A percentile compares a stretch with the other conserved stretches of the same genome.
Evolutionary conservation across 2,113 vertebrate genomes (phyloP).

Genomic region (Datnioides undecimradiatus): DNA sequence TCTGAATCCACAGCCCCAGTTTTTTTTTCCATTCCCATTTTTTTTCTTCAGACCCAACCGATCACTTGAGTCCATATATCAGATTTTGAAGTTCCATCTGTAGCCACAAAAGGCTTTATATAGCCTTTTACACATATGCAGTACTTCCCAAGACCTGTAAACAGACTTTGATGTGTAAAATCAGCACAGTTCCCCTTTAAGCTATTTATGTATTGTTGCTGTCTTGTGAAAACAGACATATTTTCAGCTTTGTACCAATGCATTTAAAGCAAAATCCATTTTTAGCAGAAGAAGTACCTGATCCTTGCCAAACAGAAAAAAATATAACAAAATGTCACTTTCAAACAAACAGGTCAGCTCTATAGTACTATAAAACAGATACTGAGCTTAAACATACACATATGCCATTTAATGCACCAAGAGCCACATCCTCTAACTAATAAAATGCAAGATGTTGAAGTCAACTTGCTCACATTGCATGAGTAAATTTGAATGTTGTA

Average conservation of each 20-base stretch:
- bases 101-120: background rate
- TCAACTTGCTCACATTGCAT: background rate
- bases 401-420: too few species aligned
- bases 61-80: background rate
- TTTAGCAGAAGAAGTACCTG: background rate
- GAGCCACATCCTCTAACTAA: background rate
- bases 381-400: background rate
- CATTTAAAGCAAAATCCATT: background rate
- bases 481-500: conserved; percentile 4
- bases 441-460: background rate
- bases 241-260: background rate
- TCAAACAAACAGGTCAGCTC: background rate
- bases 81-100: background rate
- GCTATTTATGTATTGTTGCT: background rate
- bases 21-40: background rate
- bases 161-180: background rate
- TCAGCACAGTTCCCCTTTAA: background rate
- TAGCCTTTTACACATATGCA: background rate
- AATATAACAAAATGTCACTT: background rate
- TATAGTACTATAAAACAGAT: background rate
- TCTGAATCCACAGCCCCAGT: background rate
- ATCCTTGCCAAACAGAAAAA: background rate
- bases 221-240: background rate
- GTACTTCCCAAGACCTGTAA: background rate
- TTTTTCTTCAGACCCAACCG: background rate